Evolutionary conservation across 2,888 invertebrate species (phyloP).

Genomic region (Physocephala rufipes): DNA sequence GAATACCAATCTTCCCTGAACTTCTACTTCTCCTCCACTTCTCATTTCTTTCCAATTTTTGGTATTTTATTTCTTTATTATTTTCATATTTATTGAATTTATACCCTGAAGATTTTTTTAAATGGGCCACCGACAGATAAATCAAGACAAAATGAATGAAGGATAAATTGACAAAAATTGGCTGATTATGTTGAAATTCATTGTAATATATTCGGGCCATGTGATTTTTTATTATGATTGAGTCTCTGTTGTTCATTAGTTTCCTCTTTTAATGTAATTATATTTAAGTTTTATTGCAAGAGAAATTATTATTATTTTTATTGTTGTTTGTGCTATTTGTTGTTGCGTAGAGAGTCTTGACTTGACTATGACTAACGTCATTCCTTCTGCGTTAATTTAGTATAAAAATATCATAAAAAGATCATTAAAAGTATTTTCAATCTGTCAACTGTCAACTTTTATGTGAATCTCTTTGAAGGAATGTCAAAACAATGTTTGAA

Average conservation of each 20-base stretch:
- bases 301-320: neutral
- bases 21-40: too few relatives aligned
- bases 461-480: neutral
- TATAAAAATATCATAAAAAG: slow-evolving; percentile 11
- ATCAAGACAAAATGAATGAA: too few relatives aligned
- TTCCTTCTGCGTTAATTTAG: slow-evolving; percentile 6
- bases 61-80: too few relatives aligned
- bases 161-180: too few relatives aligned
- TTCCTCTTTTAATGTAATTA: neutral
- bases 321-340: slow-evolving; percentile 12
- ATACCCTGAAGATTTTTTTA: too few relatives aligned
- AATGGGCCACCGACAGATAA: too few relatives aligned
- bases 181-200: too few relatives aligned
- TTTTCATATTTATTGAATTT: too few relatives aligned
- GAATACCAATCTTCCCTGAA: too few relatives aligned
- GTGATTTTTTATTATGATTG: too few relatives aligned
- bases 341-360: neutral
- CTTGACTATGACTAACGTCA: neutral
- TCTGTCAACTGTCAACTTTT: neutral
- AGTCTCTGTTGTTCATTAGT: neutral
- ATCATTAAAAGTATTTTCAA: slow-evolving; percentile 16
- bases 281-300: neutral
- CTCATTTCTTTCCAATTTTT: too few relatives aligned
- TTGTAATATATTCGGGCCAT: too few relatives aligned
- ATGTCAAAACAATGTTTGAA: neutral